Evolutionary conservation across 2,797 vertebrate genomes (phyloP).

Genomic region (Pyrocephalus nanus): DNA sequence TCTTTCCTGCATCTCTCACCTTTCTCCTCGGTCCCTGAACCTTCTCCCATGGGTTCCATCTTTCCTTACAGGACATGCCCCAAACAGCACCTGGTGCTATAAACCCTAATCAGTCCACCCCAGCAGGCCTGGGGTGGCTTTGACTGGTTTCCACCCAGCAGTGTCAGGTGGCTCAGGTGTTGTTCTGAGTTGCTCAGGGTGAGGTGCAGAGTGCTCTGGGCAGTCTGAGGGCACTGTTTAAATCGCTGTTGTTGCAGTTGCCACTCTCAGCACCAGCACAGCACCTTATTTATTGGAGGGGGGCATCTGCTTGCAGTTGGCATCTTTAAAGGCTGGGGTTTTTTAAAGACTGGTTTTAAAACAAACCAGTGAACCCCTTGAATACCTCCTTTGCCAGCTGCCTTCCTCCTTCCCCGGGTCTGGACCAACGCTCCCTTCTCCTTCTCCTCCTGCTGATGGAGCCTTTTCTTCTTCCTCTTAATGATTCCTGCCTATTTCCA

Average conservation of each 20-base stretch:
- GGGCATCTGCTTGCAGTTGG: neutral
- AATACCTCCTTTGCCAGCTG: neutral
- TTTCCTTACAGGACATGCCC: fast-evolving
- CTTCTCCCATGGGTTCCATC: fast-evolving
- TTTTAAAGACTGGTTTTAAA: neutral
- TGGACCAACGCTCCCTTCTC: neutral
- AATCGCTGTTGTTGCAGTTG: fast-evolving
- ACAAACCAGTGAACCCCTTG: neutral
- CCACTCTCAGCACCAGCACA: fast-evolving
- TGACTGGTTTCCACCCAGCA: neutral
- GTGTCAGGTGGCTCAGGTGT: neutral
- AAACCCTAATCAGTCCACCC: neutral
- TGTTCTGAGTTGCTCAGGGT: fast-evolving
- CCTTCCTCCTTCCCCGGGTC: neutral
- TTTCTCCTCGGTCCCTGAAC: neutral
- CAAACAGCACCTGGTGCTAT: fast-evolving
- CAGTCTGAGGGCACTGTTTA: fast-evolving
- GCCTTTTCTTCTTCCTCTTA: neutral
- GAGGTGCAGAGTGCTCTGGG: fast-evolving
- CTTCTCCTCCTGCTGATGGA: neutral
- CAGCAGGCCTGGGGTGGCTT: neutral
- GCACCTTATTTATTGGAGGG: neutral
- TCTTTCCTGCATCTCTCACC: neutral
- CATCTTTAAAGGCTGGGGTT: neutral
- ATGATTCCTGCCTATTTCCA: neutral